These are phyloP conservation scores for Rhineura floridana DNA, from an alignment of 2,113 vertebrate genomes.

Conservation along the genomic window DNA sequence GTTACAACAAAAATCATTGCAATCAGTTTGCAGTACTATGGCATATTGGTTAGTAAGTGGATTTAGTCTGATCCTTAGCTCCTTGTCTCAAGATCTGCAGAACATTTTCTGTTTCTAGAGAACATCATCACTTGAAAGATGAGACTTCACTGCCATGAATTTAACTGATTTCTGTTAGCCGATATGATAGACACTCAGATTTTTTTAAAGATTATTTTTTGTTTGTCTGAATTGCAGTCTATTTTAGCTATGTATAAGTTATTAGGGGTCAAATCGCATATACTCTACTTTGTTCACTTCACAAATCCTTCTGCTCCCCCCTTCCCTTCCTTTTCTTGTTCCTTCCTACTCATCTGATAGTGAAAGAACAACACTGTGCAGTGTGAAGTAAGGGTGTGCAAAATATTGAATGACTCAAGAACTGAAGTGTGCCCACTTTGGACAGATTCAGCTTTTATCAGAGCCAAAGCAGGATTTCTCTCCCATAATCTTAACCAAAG, in stretches of 20 bases:
- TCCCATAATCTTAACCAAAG: too few relatives aligned
- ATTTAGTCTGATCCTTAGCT: not conserved
- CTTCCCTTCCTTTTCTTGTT: too few relatives aligned
- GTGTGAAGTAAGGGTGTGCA: too few relatives aligned
- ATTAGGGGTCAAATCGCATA: not conserved
- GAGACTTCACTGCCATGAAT: not conserved
- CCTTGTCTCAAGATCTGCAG: not conserved
- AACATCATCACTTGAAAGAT: slow-evolving; percentile 4
- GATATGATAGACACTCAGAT: not conserved
- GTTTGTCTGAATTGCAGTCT: not conserved
- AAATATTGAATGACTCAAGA: too few relatives aligned
- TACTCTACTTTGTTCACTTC: not conserved
- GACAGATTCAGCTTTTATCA: too few relatives aligned
- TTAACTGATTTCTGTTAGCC: not conserved
- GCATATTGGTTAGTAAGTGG: not conserved
- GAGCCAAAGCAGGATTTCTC: too few relatives aligned
- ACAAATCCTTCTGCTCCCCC: not conserved
- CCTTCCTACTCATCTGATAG: too few relatives aligned
- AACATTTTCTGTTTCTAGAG: not conserved
- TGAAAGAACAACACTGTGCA: too few relatives aligned
- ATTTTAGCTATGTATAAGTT: not conserved
- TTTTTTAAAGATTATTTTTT: not conserved
- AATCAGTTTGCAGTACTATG: not conserved
- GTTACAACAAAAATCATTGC: not conserved
- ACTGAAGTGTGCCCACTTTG: too few relatives aligned